Evolutionary conservation across 2,113 vertebrate species (phyloP).

Genomic region (Varanus salvator): DNA sequence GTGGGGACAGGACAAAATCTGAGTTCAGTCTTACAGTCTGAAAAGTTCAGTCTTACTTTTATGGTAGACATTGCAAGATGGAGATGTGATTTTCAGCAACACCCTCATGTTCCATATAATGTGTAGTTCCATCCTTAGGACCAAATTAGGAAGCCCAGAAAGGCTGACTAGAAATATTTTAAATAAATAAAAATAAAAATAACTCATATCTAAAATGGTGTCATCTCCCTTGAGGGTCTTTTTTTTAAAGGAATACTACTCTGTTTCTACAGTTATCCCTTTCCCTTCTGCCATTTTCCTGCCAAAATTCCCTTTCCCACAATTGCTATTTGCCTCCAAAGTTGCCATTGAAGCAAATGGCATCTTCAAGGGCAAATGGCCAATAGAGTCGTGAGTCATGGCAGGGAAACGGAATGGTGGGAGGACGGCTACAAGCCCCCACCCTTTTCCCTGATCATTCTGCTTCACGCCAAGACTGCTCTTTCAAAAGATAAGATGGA

Average conservation of each 20-base stretch:
- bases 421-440: neutral
- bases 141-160: neutral
- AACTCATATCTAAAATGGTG: neutral
- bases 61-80: neutral
- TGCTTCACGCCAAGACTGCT: neutral
- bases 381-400: neutral
- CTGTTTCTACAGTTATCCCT: neutral
- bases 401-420: no score
- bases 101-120: neutral
- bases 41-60: neutral
- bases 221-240: neutral
- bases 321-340: neutral
- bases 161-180: no score
- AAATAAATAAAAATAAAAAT: no score
- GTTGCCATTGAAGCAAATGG: neutral
- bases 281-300: neutral
- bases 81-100: neutral
- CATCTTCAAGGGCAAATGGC: neutral
- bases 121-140: neutral
- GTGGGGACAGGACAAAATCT: neutral
- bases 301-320: neutral
- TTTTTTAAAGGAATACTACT: neutral
- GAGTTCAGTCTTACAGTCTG: neutral
- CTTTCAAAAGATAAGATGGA: neutral
- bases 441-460: neutral